Evolutionary conservation across 2,888 invertebrate species (phyloP), one percentile per base, ranked within the genome.

Genomic region (Xestobium rufovillosum): DNA sequence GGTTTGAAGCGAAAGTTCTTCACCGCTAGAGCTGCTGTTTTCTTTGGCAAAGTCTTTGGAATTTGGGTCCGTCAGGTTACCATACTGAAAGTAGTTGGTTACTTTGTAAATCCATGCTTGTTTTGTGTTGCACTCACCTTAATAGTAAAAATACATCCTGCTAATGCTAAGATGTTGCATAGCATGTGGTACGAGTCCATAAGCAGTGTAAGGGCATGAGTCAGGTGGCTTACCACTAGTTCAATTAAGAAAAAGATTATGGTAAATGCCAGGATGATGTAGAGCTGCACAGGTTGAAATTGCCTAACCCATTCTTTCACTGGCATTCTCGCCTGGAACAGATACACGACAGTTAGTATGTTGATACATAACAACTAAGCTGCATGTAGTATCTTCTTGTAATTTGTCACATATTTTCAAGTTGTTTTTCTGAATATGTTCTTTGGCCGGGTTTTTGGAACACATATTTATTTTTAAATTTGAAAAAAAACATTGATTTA

Each of bases 171-270:
- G 23, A 94, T 83, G 58, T 95, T 87, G 65, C 92, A 94, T 34
- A 96, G 75, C 75, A 91, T 88, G 67, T 95, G 92, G 68, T 94
- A 95, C 6, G 92, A 83, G 63, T 92, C 90, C 50, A 92, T 85
- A 31, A 94, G 78, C 8, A 95, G 73, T 1, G 94, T 92, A 32
- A 95, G 75, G 1, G 92, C 87, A 66, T 95, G 89, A 2, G 92
- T 90, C 51, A 89, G 70, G 64, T 95, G 87, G 42, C 91, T 89
- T 4, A 88, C 79, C 48, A 85, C 75, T 51, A 95, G 72, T 58
- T 94, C 85, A 3, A 85, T 78, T 47, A 84, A 65, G 67, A 94
- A 91, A 53, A 84, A 85, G 32, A 75, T 72, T 14, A 77, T 65
- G 2, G 87, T 84, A 52, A 89, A 69, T 48, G 76, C 69, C 48